Percentiles rank a stretch among this genome's conserved stretches.
These are phyloP conservation scores for Coccyzus lansbergi DNA, from an alignment of 2,797 vertebrate species.

Conservation along the genomic window DNA sequence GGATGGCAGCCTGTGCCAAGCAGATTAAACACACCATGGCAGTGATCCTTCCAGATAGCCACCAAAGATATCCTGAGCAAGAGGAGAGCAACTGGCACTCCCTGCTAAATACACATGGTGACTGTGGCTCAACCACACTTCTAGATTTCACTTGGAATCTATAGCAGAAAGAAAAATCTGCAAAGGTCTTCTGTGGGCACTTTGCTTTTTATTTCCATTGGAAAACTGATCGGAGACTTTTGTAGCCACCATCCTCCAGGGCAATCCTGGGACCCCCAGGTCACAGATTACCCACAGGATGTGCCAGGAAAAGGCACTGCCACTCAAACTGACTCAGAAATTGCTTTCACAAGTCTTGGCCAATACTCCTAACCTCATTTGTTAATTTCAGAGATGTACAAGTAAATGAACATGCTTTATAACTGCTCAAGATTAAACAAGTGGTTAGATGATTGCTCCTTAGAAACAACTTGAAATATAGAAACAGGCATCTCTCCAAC, in stretches of 20 bases:
- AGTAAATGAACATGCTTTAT: neutral
- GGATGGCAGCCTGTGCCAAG: neutral
- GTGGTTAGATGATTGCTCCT: neutral
- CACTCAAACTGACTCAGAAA: neutral
- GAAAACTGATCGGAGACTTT: neutral
- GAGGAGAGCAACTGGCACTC: neutral
- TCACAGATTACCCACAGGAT: neutral
- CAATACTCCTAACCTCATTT: neutral
- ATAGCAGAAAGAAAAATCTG: neutral
- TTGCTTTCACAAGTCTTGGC: neutral
- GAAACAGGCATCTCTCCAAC: conserved; percentile 2
- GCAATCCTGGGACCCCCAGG: neutral
- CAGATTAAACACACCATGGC: neutral
- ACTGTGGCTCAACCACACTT: neutral
- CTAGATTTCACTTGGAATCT: neutral
- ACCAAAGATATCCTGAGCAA: neutral
- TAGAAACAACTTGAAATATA: neutral
- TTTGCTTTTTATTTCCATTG: neutral
- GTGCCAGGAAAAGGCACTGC: neutral
- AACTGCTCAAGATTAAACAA: neutral
- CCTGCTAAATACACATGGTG: neutral
- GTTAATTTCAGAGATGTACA: neutral
- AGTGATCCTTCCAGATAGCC: neutral
- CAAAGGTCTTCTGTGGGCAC: neutral
- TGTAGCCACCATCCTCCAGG: neutral